Conservation (phyloP, 2,888 invertebrate genomes). For the Rhynchonema sp. region DNA sequence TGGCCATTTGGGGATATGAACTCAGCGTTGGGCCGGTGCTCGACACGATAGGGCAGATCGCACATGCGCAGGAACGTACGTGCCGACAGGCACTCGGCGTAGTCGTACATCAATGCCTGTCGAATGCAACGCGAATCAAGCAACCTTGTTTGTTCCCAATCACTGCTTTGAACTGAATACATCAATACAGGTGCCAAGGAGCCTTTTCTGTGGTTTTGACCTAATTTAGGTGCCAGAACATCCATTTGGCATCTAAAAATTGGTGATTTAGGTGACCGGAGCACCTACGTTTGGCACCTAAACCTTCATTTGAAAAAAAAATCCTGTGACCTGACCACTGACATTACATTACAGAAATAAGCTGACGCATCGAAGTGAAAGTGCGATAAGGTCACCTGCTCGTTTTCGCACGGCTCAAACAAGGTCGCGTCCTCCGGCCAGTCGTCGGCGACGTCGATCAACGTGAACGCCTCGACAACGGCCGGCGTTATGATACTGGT, state of each 20-base stretch:
- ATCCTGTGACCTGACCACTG: no score
- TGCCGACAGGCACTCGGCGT: slow-evolving; percentile 75
- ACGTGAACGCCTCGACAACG: background rate
- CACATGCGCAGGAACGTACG: slow-evolving; percentile 85
- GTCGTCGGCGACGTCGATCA: background rate
- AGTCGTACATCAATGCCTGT: slow-evolving; percentile 78
- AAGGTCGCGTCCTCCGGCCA: background rate
- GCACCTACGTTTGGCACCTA: no score
- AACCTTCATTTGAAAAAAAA: no score
- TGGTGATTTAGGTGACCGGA: no score
- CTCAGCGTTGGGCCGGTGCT: slow-evolving; percentile 71
- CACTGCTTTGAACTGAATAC: no score
- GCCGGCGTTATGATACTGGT: background rate
- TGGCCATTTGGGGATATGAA: slow-evolving; percentile 85
- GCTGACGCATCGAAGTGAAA: background rate
- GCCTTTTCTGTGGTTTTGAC: no score
- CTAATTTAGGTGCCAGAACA: no score
- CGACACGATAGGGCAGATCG: slow-evolving; percentile 56
- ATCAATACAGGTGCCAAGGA: no score
- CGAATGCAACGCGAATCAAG: no score
- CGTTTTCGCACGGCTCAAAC: background rate
- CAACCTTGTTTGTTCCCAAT: no score
- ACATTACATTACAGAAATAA: no score
- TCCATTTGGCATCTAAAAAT: no score
- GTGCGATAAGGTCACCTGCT: background rate